phyloP scores from a whole-genome alignment of 2,113 vertebrate species.

The Corapipo altera region DNA sequence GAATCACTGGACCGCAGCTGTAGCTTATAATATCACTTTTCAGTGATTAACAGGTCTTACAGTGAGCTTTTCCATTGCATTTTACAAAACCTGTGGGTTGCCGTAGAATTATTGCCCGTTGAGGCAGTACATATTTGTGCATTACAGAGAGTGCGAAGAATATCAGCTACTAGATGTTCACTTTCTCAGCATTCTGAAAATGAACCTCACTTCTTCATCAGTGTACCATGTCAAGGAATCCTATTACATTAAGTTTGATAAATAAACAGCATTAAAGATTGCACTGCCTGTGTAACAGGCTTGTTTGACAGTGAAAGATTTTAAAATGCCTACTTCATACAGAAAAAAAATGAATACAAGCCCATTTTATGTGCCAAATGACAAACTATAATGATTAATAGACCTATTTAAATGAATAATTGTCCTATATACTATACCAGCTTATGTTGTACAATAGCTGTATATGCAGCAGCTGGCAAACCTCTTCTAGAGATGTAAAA shows the following conservation, averaged over 20 bases:
- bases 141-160: background rate
- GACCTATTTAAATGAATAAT: slow-evolving; percentile 43
- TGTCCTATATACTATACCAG: background rate
- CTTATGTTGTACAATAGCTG: background rate
- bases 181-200: slow-evolving; percentile 50
- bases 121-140: background rate
- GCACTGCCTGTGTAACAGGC: slow-evolving; percentile 29
- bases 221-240: slow-evolving; percentile 30
- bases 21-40: slow-evolving; percentile 3
- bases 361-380: slow-evolving; percentile 17
- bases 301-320: slow-evolving; percentile 51
- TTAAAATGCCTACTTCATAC: background rate
- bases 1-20: slow-evolving; percentile 1
- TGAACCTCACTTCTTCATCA: slow-evolving; percentile 49
- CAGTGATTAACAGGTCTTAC: slow-evolving; percentile 1
- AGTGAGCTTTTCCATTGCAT: background rate
- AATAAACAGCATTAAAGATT: slow-evolving; percentile 61
- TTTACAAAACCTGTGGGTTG: background rate
- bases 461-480: slow-evolving; percentile 25
- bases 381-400: slow-evolving; percentile 58
- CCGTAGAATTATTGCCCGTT: background rate
- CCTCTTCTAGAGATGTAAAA: slow-evolving; percentile 30
- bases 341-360: slow-evolving; percentile 59
- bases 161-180: background rate
- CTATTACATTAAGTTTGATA: slow-evolving; percentile 58